phyloP scores from a whole-genome alignment of 2,113 vertebrate genomes.

The Hemibates koningsi region DNA sequence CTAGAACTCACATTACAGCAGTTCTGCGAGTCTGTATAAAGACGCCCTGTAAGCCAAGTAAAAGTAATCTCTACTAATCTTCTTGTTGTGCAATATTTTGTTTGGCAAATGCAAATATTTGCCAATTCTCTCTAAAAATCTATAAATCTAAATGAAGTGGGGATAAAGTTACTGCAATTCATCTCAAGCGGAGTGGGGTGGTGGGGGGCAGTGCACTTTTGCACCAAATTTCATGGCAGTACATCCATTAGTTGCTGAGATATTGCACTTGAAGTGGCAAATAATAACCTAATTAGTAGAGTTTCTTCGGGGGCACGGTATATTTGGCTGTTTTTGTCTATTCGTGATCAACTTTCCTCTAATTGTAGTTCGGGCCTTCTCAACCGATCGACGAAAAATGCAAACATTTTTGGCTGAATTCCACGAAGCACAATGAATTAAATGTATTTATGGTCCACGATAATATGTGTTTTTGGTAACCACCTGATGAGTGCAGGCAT shows the following conservation, averaged over 20 bases:
- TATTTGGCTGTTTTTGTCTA: neutral
- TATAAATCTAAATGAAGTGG: neutral
- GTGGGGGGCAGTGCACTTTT: rapidly evolving
- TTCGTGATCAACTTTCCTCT: rapidly evolving
- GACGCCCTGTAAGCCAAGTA: neutral
- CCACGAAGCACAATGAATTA: neutral
- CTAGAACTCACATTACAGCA: neutral
- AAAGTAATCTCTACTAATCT: neutral
- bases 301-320: rapidly evolving
- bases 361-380: neutral
- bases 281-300: neutral
- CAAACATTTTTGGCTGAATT: neutral
- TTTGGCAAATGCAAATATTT: neutral
- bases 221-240: neutral
- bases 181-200: neutral
- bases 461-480: neutral
- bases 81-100: neutral
- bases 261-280: neutral
- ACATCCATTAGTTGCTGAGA: neutral
- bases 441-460: neutral
- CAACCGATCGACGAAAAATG: neutral
- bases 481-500: neutral
- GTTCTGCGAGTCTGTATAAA: neutral
- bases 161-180: neutral
- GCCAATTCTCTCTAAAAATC: neutral